phyloP scores from a whole-genome alignment of 2,113 vertebrate genomes.

The Lanius ludovicianus region DNA sequence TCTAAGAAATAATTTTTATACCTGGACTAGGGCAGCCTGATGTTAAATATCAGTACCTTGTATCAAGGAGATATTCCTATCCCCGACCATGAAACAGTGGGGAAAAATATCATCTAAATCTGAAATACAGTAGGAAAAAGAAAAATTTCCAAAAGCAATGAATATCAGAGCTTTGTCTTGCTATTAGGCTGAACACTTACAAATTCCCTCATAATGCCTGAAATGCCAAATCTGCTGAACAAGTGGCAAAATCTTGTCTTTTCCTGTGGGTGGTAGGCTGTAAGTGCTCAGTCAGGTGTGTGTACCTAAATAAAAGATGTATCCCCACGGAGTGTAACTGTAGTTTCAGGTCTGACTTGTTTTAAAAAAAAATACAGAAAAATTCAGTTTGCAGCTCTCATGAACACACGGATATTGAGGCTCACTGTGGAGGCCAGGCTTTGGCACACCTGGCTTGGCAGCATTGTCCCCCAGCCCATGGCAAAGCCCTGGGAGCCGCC shows the following conservation, averaged over 20 bases:
- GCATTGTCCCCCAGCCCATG: accelerated
- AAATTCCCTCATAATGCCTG: not conserved
- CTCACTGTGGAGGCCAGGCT: not conserved
- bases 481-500: not conserved
- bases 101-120: not conserved
- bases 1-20: not conserved
- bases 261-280: not conserved
- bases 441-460: not conserved
- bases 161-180: not conserved
- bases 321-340: not conserved
- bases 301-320: not conserved
- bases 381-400: not conserved
- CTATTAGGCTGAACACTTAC: not conserved
- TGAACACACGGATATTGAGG: accelerated
- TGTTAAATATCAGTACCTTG: not conserved
- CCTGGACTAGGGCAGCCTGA: not conserved
- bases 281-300: not conserved
- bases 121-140: not conserved
- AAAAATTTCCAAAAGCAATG: not conserved
- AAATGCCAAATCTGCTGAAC: not conserved
- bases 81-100: not conserved
- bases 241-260: not conserved
- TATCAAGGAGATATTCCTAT: not conserved
- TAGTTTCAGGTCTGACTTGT: not conserved
- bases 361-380: not conserved